Percentiles rank a stretch among this genome's conserved stretches.
phyloP scores from a whole-genome alignment of 2,797 vertebrate genomes.

The Sus cebifrons region DNA sequence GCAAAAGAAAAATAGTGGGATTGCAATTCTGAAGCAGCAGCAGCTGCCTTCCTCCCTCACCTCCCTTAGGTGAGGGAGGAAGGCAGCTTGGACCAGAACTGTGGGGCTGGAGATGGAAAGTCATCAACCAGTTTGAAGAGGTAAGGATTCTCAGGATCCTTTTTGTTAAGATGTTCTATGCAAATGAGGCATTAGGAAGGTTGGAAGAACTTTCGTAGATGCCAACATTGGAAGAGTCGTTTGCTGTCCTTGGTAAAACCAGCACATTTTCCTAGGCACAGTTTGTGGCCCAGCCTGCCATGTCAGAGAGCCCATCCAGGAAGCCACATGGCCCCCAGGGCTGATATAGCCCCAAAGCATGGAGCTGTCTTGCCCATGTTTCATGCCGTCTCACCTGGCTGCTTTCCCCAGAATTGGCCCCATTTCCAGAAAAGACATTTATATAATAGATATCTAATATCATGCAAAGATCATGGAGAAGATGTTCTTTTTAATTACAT shows the following conservation, averaged over 20 bases:
- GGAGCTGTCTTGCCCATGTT: not conserved
- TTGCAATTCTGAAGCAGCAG: not conserved
- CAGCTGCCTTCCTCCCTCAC: too few relatives aligned
- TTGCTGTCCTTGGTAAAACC: not conserved
- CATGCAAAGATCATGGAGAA: not conserved
- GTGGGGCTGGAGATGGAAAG: too few relatives aligned
- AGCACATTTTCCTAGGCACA: not conserved
- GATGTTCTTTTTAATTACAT: slow-evolving; percentile 29
- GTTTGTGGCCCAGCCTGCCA: not conserved
- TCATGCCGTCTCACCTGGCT: not conserved
- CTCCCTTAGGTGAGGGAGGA: not conserved
- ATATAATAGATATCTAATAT: not conserved
- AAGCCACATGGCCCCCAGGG: accelerated
- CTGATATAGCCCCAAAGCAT: not conserved
- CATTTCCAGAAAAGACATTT: slow-evolving; percentile 8
- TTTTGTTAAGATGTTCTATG: not conserved
- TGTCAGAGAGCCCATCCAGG: not conserved
- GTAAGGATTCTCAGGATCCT: not conserved
- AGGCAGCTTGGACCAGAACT: not conserved
- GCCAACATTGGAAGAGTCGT: not conserved
- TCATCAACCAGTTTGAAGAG: accelerated
- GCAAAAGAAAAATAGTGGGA: not conserved
- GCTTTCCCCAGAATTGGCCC: not conserved
- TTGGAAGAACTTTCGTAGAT: not conserved
- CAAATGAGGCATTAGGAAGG: not conserved